Percentiles rank a stretch among this genome's conserved stretches.
Evolutionary conservation across 2,113 vertebrate genomes (phyloP).

Genomic region (Leucoraja erinaceus): DNA sequence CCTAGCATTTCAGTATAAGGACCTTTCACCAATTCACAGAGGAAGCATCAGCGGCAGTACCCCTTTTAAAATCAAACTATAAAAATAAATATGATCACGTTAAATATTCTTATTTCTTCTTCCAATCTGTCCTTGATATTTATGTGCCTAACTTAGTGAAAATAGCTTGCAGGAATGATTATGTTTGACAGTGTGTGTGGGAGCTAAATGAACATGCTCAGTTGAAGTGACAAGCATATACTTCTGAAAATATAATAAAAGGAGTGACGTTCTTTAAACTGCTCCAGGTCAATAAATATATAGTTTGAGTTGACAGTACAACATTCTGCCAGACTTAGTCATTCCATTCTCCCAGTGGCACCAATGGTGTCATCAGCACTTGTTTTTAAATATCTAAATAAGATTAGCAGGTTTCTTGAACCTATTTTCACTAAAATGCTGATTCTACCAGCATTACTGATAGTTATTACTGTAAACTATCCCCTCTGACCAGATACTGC

Average conservation of each 20-base stretch:
- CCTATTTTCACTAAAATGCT: neutral
- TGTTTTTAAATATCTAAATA: neutral
- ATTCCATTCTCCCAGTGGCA: neutral
- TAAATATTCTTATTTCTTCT: neutral
- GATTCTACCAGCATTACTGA: neutral
- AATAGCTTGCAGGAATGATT: neutral
- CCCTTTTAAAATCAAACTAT: neutral
- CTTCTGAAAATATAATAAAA: constrained; percentile 21
- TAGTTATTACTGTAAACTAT: neutral
- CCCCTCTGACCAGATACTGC: neutral
- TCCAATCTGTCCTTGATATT: neutral
- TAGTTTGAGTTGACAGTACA: neutral
- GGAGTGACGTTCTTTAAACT: neutral
- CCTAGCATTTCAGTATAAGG: too few relatives aligned
- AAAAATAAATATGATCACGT: neutral
- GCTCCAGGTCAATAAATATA: neutral
- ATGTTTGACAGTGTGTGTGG: constrained; percentile 18
- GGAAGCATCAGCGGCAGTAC: neutral
- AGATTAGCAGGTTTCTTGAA: neutral
- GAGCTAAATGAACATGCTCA: constrained; percentile 3
- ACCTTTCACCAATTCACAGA: neutral
- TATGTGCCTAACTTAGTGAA: neutral
- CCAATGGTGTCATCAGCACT: neutral
- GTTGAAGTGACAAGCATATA: neutral
- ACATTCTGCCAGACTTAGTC: neutral